Base-by-base conservation (phyloP, 2,888 invertebrate genomes). In the Druceiella hillmani region DNA sequence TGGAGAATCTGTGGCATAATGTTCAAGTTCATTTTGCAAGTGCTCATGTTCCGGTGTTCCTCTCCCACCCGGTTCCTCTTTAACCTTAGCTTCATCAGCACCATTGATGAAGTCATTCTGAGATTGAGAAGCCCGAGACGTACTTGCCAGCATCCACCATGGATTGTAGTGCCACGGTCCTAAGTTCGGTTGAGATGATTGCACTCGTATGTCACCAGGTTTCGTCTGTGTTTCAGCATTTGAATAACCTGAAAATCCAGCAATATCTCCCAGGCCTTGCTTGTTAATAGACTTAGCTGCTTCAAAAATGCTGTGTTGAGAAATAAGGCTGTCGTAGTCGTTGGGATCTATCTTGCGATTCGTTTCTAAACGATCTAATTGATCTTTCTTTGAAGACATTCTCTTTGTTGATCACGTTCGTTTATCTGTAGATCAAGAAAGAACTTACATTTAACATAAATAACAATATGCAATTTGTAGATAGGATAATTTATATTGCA, bases 211-310 rank as follows among this genome's bases (percentile, higher is more conserved):
- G 48, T 71, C 71, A 54, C 63, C 65, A 38, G 62, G 55, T 54
- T 72, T 71, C 29, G 72, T 72, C 57, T 72, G 72, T 26, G 72
- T 72, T 58, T 72, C 72, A 13, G 72, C 72, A 54, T 72, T 71
- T 9, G 70, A 60, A 53, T 69, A 72, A 31, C 69, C 72, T 26
- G 72, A 68, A 52, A 72, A 72, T 52, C 70, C 67, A 17, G 72
- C 68, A 40, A 72, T 50, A 49, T 71, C 50, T 22, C 42, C 37
- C 5, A 43, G 32, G 17, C 45, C 68, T 49, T 68, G 68, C 49
- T 64, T 63, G 52, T 69, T 70, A 24, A 32, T 37, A 20, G 61
- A 53, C 51, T 70, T 59, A 30, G 64, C 51, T 5, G 66, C 57
- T 50, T 72, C 72, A 53, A 70, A 72, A 54, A 72, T 64, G 50